Conservation (phyloP, 2,797 vertebrate species). For the Rhinatrema bivittatum region DNA sequence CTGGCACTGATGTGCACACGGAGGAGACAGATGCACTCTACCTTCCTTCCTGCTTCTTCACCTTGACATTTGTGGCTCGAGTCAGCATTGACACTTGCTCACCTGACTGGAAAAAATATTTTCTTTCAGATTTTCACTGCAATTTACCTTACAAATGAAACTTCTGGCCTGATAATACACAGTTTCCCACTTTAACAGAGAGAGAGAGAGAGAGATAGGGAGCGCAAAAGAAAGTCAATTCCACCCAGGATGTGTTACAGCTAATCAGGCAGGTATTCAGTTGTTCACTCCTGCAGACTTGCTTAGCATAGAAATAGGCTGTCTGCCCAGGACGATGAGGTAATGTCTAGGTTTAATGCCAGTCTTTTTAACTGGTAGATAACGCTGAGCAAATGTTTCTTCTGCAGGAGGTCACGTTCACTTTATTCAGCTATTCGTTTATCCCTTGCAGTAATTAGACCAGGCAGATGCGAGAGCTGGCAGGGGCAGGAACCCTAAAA, state of each 20-base stretch:
- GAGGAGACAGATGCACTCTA: background rate
- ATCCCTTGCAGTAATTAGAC: slow-evolving; percentile 36
- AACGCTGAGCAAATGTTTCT: slow-evolving; percentile 63
- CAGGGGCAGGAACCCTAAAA: slow-evolving; percentile 5
- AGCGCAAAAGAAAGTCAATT: slow-evolving; percentile 46
- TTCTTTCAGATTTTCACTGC: slow-evolving; percentile 21
- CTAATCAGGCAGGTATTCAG: slow-evolving; percentile 91
- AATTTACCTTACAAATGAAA: slow-evolving; percentile 36
- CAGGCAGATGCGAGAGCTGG: slow-evolving; percentile 18
- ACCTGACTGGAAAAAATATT: slow-evolving; percentile 36
- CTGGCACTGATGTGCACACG: slow-evolving; percentile 23
- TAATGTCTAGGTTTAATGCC: slow-evolving; percentile 98
- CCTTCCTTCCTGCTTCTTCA: slow-evolving; percentile 27
- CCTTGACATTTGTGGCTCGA: slow-evolving; percentile 41
- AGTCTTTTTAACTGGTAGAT: slow-evolving; percentile 86
- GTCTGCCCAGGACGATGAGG: slow-evolving; percentile 95
- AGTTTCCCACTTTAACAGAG: slow-evolving; percentile 34
- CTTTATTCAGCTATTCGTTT: slow-evolving; percentile 49
- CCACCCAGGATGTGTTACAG: slow-evolving; percentile 50
- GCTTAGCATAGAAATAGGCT: slow-evolving; percentile 92
- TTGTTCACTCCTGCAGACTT: slow-evolving; percentile 79
- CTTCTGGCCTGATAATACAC: slow-evolving; percentile 31
- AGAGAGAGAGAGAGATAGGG: slow-evolving; percentile 9
- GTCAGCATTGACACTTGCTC: slow-evolving; percentile 33
- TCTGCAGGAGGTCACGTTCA: slow-evolving; percentile 52